These are phyloP conservation scores for Drosophila pegasa DNA, from an alignment of 2,888 invertebrate species.

Conservation along the genomic window DNA sequence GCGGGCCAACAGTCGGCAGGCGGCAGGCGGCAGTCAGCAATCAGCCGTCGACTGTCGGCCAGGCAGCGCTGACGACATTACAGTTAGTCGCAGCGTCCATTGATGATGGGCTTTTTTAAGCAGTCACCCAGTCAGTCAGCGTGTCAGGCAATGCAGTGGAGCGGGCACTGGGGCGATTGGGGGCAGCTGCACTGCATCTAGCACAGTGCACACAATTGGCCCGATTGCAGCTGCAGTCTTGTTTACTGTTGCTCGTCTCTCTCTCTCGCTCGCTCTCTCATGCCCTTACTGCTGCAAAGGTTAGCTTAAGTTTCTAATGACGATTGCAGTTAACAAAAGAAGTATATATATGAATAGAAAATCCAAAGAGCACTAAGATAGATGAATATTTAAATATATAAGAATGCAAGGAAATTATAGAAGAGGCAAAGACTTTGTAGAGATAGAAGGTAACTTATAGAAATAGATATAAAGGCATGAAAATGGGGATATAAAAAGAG, in stretches of 20 bases:
- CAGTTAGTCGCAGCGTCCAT: constrained; percentile 65
- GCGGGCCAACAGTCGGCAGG: constrained; percentile 41
- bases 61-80: constrained; percentile 71
- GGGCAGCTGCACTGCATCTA: constrained; percentile 45
- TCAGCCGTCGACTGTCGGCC: constrained; percentile 32
- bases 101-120: constrained; percentile 56
- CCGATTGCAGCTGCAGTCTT: constrained; percentile 45
- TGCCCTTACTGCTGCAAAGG: constrained; percentile 65
- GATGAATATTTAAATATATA: not conserved
- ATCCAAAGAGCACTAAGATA: not conserved
- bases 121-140: constrained; percentile 52
- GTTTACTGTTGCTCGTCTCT: constrained; percentile 35
- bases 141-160: constrained; percentile 31
- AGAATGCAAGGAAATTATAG: too few species aligned
- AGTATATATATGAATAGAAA: not conserved
- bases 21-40: constrained; percentile 4
- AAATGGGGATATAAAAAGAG: too few species aligned
- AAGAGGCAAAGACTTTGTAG: not conserved
- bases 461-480: too few species aligned
- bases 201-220: constrained; percentile 64
- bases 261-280: constrained; percentile 35
- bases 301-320: constrained; percentile 27
- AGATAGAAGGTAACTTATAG: too few species aligned
- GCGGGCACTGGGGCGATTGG: constrained; percentile 6
- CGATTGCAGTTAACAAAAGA: constrained; percentile 21